Evolutionary conservation across 2,888 invertebrate species (phyloP).

Genomic region (Agrotis puta): DNA sequence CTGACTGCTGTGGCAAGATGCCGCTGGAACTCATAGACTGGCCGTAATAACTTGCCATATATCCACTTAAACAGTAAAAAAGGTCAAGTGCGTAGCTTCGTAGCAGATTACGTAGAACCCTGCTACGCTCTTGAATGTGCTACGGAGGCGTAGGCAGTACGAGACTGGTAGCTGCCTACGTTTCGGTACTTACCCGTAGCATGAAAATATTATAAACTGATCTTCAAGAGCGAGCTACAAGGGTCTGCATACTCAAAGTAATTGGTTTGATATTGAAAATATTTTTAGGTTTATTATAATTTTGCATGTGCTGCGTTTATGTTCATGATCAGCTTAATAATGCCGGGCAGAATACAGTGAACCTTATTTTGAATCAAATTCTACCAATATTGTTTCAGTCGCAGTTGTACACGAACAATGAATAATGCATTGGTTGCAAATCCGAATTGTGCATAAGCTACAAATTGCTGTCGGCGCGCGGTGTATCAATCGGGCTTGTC

Average conservation of each 20-base stretch:
- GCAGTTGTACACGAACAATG: conserved; percentile 2
- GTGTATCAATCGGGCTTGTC: conserved; percentile 15
- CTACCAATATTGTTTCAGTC: neutral
- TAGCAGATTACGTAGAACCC: conserved; percentile 37
- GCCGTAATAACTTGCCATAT: conserved; percentile 33
- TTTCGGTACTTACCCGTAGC: neutral
- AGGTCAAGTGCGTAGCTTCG: conserved; percentile 41
- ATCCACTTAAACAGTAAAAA: conserved; percentile 6
- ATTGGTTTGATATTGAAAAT: conserved; percentile 18
- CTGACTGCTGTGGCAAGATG: conserved; percentile 36
- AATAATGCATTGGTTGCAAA: conserved; percentile 27
- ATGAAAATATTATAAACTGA: conserved; percentile 12
- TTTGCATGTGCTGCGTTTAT: neutral
- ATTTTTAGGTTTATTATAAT: neutral
- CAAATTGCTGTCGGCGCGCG: conserved; percentile 6
- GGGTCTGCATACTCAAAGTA: conserved; percentile 11
- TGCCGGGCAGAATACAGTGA: neutral
- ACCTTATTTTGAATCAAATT: neutral
- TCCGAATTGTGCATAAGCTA: conserved; percentile 12
- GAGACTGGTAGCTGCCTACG: conserved; percentile 23
- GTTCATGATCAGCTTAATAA: neutral
- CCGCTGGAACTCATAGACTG: conserved; percentile 19
- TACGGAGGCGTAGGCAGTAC: conserved; percentile 28
- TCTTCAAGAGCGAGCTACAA: conserved; percentile 16
- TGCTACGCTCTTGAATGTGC: conserved; percentile 26